Conservation (phyloP, 1,140 invertebrate genomes). For the Odontomachus brunneus region DNA sequence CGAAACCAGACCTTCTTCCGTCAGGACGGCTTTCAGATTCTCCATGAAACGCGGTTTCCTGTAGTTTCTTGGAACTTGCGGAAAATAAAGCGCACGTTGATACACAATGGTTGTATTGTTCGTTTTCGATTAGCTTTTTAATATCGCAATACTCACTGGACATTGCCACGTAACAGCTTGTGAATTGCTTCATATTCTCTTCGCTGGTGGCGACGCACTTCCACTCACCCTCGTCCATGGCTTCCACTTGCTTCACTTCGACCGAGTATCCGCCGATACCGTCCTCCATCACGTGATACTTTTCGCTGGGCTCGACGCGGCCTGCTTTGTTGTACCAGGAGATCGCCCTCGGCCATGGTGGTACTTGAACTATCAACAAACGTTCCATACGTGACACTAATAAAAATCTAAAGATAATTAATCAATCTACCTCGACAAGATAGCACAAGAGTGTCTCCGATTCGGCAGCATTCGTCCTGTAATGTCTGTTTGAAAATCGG, state of each 20-base stretch:
- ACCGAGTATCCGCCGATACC: conserved; percentile 92
- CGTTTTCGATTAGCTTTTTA: not conserved
- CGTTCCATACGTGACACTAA: conserved; percentile 44
- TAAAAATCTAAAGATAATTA: not conserved
- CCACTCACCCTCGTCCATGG: conserved; percentile 94
- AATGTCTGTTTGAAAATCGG: conserved; percentile 91
- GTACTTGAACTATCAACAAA: conserved; percentile 88
- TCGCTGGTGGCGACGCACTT: conserved; percentile 92
- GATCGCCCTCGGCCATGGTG: conserved; percentile 92
- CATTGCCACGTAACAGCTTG: conserved; percentile 90
- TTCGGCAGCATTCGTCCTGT: conserved; percentile 90
- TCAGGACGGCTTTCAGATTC: conserved; percentile 93
- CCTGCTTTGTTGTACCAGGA: conserved; percentile 94
- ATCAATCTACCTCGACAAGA: conserved; percentile 89
- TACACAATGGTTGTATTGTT: not conserved
- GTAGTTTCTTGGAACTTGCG: conserved; percentile 94
- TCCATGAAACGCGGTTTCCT: conserved; percentile 95
- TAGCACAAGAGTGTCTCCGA: conserved; percentile 90
- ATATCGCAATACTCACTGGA: conserved; percentile 86
- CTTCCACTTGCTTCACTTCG: conserved; percentile 90
- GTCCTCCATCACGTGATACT: conserved; percentile 91
- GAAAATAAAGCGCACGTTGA: conserved; percentile 10
- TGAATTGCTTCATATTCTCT: conserved; percentile 90
- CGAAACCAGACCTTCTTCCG: conserved; percentile 95
- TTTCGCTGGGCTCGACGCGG: conserved; percentile 88